Evolutionary conservation across 2,888 invertebrate species (phyloP).

Genomic region (Melanargia galathea): DNA sequence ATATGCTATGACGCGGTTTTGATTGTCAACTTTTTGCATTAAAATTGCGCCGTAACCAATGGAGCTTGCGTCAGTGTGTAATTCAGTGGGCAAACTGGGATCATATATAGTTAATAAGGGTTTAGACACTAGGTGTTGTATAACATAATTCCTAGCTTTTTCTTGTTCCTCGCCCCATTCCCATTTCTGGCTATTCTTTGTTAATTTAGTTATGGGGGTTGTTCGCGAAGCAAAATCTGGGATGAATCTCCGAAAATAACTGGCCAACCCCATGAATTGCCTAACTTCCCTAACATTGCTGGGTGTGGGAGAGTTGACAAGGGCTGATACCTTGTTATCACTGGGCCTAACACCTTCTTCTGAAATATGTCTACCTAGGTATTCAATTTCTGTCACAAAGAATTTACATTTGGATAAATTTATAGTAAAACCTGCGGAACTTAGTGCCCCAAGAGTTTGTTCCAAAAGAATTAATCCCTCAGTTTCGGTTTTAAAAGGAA

Average conservation of each 20-base stretch:
- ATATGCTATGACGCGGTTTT: conserved; percentile 24
- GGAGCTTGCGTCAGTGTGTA: conserved; percentile 43
- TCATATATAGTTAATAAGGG: conserved; percentile 40
- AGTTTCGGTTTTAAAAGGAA: too few species aligned
- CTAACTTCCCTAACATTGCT: too few species aligned
- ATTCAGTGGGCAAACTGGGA: conserved; percentile 39
- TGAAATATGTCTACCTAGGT: too few species aligned
- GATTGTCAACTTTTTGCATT: conserved; percentile 37
- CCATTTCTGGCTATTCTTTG: conserved; percentile 44
- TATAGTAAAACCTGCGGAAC: too few species aligned
- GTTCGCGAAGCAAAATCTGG: conserved; percentile 43
- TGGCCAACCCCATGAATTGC: background rate
- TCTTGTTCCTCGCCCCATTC: too few species aligned
- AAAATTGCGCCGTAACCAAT: conserved; percentile 41
- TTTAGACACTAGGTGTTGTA: conserved; percentile 32
- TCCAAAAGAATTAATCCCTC: too few species aligned
- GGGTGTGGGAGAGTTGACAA: too few species aligned
- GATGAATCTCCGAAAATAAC: conserved; percentile 43
- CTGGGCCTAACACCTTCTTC: too few species aligned
- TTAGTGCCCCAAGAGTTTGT: too few species aligned
- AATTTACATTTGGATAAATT: too few species aligned
- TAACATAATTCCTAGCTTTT: conserved; percentile 38
- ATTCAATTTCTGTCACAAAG: too few species aligned
- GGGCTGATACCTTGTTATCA: too few species aligned
- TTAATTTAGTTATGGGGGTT: conserved; percentile 44